Conservation (phyloP, 2,113 vertebrate genomes). For the Thermophis baileyi region DNA sequence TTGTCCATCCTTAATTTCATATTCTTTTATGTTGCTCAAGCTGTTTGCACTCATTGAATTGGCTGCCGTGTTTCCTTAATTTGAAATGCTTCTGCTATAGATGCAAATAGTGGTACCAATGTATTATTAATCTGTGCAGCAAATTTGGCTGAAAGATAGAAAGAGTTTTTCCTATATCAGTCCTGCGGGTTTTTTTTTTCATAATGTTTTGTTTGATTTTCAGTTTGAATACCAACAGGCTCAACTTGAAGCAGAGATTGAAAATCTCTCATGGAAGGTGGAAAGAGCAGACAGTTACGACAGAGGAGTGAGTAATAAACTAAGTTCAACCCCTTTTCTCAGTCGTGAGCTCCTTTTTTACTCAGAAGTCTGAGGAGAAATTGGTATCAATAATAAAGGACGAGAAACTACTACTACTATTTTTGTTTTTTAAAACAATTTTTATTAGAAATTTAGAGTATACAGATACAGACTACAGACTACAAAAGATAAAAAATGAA, state of each 20-base stretch:
- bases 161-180: background rate
- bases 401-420: background rate
- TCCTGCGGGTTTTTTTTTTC: background rate
- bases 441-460: background rate
- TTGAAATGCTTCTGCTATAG: background rate
- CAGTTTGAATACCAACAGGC: slow-evolving; percentile 99
- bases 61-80: background rate
- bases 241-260: slow-evolving; percentile 97
- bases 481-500: background rate
- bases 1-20: background rate
- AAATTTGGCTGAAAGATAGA: background rate
- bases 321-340: background rate
- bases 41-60: background rate
- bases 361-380: background rate
- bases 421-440: background rate
- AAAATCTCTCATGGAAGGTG: slow-evolving; percentile 98
- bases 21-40: background rate
- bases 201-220: slow-evolving; percentile 14
- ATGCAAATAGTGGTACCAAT: background rate
- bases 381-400: background rate
- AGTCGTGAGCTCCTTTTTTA: background rate
- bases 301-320: slow-evolving; percentile 81
- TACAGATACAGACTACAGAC: background rate
- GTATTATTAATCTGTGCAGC: background rate
- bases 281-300: slow-evolving; percentile 97